Evolutionary conservation across 1,140 invertebrate genomes (phyloP), one percentile per base, ranked within the genome.

Genomic region (Myzus persicae): DNA sequence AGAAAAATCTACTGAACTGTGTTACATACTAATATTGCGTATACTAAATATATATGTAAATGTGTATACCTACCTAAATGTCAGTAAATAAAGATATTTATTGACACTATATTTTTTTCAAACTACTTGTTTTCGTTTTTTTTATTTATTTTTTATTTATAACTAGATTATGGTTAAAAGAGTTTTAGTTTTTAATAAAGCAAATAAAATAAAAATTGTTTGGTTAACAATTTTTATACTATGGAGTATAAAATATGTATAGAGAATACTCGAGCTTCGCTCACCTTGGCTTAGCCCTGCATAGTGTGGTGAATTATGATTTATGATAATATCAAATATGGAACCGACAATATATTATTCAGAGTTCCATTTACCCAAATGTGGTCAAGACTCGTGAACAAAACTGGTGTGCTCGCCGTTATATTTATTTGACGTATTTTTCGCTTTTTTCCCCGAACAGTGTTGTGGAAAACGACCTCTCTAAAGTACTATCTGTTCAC

Each of bases 401-500:
- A 76, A 76, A 76, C 59, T n/a, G 31, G n/a, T 0, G 31, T 18
- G 31, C 31, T 76, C 11, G 1, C 59, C 31, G n/a, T 36, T 18
- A 76, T 76, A 76, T 76, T n/a, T 76, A 76, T 76, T 76, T 76
- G 59, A n/a, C 59, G 31, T 76, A 76, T 76, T 76, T 76, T 51
- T 76, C 20, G 14, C 31, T 76, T 76, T 76, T n/a, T 36, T 76
- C 11, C 59, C n/a, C 31, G 9, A 18, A 76, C 14, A 76, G 31
- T 14, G 14, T n/a, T 76, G 31, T 76, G 14, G 31, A 18, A 76
- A 76, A 76, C n/a, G 59, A 76, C 31, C n/a, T 76, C n/a, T 76
- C 59, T 18, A 18, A 76, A 76, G 31, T 76, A 76, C 59, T 76
- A n/a, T n/a, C 59, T 76, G 59, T 76, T 31, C 59, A 76, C 31